Percentiles rank a stretch among this genome's conserved stretches.
These are phyloP conservation scores for Amblyornis subalaris DNA, from an alignment of 2,113 vertebrate genomes.

Conservation along the genomic window DNA sequence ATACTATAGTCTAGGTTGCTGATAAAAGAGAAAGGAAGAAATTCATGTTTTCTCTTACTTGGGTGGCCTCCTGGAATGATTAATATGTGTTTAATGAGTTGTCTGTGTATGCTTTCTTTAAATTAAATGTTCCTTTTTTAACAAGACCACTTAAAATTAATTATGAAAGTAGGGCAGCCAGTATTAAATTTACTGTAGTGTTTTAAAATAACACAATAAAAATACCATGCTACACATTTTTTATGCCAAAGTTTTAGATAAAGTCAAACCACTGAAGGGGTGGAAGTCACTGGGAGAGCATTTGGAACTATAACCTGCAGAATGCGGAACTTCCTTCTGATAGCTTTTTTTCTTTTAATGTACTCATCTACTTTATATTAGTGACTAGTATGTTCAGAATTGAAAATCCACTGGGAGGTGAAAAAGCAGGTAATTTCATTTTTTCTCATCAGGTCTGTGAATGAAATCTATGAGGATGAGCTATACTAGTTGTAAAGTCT, in stretches of 20 bases:
- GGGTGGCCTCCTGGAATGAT: background rate
- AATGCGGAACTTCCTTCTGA: background rate
- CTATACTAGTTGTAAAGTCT: background rate
- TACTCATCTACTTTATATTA: background rate
- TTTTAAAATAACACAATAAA: conserved; percentile 35
- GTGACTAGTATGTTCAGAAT: background rate
- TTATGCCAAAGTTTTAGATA: background rate
- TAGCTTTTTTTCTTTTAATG: background rate
- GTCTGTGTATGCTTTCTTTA: background rate
- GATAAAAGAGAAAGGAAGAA: background rate
- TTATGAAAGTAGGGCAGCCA: background rate
- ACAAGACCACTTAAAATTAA: background rate
- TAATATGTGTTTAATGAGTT: background rate
- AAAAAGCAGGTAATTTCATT: background rate
- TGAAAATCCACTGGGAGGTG: background rate
- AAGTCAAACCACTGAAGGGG: background rate
- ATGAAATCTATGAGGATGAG: background rate
- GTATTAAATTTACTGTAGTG: background rate
- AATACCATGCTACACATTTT: background rate
- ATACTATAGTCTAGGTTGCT: background rate
- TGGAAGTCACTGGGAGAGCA: background rate
- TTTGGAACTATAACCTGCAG: background rate
- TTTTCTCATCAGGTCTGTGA: background rate
- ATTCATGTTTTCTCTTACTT: background rate
- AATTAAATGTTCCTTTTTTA: conserved; percentile 14